These are phyloP conservation scores for Drosophila trapezifrons DNA, from an alignment of 1,140 invertebrate genomes.

Conservation along the genomic window DNA sequence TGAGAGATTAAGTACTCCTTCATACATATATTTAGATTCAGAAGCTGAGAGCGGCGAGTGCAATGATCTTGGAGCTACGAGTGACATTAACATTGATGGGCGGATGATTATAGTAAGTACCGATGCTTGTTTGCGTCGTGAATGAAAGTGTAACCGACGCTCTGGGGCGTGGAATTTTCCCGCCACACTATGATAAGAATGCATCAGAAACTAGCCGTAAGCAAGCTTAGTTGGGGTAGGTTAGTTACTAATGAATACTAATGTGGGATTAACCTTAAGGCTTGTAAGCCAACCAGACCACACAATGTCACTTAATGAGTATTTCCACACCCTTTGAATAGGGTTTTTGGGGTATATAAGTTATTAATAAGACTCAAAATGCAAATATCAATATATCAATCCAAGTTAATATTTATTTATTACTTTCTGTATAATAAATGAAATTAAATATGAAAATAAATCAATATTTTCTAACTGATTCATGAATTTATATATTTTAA, in stretches of 20 bases:
- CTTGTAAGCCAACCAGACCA: slow-evolving; percentile 53
- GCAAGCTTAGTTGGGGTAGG: slow-evolving; percentile 22
- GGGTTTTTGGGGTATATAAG: not conserved
- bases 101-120: slow-evolving; percentile 21
- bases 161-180: slow-evolving; percentile 33
- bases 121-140: slow-evolving; percentile 24
- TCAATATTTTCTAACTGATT: no score
- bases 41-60: slow-evolving; percentile 34
- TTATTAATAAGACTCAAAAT: not conserved
- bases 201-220: slow-evolving; percentile 23
- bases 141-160: slow-evolving; percentile 32
- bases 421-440: no score
- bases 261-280: slow-evolving; percentile 16
- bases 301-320: slow-evolving; percentile 36
- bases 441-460: no score
- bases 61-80: slow-evolving; percentile 54
- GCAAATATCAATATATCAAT: no score
- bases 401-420: no score
- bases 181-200: slow-evolving; percentile 21
- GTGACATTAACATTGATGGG: slow-evolving; percentile 63
- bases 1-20: slow-evolving; percentile 8
- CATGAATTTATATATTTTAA: no score
- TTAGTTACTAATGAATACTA: slow-evolving; percentile 9
- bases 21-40: slow-evolving; percentile 1
- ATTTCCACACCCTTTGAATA: not conserved